Conservation (phyloP, 2,113 vertebrate species). For the Urocitellus parryii region DNA sequence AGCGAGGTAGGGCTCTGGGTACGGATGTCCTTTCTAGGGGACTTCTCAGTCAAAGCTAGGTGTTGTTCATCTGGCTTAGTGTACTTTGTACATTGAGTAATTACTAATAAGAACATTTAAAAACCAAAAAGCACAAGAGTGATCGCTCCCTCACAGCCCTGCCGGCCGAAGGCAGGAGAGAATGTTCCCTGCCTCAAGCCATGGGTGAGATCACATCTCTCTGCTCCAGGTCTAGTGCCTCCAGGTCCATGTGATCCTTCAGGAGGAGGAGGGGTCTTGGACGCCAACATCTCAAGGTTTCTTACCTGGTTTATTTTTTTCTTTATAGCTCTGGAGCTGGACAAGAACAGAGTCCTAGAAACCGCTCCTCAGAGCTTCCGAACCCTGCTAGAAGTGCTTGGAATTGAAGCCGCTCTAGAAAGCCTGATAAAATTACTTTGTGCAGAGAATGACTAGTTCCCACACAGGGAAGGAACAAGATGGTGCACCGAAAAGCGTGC, state of each 20-base stretch:
- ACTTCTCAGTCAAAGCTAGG: background rate
- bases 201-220: accelerated
- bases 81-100: background rate
- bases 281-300: background rate
- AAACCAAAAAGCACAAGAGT: background rate
- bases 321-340: constrained; percentile 86
- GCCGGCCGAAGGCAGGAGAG: background rate
- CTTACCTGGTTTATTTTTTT: background rate
- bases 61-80: background rate
- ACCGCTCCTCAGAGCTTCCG: constrained; percentile 85
- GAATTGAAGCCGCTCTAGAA: constrained; percentile 90
- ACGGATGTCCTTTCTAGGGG: background rate
- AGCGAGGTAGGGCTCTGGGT: constrained; percentile 83
- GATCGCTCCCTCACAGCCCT: background rate
- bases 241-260: accelerated
- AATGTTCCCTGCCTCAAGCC: background rate
- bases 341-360: constrained; percentile 74
- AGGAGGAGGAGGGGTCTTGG: background rate
- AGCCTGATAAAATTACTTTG: constrained; percentile 86
- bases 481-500: constrained; percentile 76
- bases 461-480: background rate
- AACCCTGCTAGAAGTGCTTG: constrained; percentile 87
- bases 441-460: background rate
- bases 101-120: background rate
- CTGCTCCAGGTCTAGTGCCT: accelerated